Percentiles rank a stretch among this genome's conserved stretches.
phyloP scores from a whole-genome alignment of 2,797 vertebrate species.

The Sylvia borin region DNA sequence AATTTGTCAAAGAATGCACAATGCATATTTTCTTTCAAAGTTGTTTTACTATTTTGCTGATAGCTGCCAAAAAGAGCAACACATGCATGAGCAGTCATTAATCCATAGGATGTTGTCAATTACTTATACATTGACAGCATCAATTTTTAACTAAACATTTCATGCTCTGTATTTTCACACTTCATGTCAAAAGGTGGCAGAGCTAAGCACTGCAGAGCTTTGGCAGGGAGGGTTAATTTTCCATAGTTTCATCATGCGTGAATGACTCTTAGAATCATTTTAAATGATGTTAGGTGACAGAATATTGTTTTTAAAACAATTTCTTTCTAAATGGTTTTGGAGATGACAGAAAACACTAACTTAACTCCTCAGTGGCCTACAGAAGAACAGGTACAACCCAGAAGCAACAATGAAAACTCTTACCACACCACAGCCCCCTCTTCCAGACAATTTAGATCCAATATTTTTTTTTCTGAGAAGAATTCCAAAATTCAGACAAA shows the following conservation, averaged over 20 bases:
- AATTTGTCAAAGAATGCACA: slow-evolving; percentile 23
- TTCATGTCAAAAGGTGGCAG: neutral
- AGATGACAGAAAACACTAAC: neutral
- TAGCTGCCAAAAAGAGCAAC: neutral
- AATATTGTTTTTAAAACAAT: neutral
- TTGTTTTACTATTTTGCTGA: neutral
- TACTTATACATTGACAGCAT: neutral
- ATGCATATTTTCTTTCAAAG: neutral
- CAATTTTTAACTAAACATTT: neutral
- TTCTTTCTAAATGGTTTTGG: neutral
- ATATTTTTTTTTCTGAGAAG: neutral
- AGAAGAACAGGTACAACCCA: neutral
- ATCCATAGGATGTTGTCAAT: neutral
- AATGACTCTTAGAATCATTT: neutral
- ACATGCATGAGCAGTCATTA: neutral
- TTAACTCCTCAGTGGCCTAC: neutral
- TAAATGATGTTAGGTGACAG: neutral
- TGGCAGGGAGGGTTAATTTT: neutral
- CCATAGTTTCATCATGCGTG: neutral
- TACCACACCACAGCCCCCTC: fast-evolving
- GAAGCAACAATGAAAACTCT: neutral
- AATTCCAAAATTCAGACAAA: neutral
- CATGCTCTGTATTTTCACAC: neutral
- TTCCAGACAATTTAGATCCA: fast-evolving
- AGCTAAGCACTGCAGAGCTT: neutral